Evolutionary conservation across 2,113 vertebrate genomes (phyloP), one percentile per base, ranked within the genome.

Genomic region (Rhagologus leucostigma): DNA sequence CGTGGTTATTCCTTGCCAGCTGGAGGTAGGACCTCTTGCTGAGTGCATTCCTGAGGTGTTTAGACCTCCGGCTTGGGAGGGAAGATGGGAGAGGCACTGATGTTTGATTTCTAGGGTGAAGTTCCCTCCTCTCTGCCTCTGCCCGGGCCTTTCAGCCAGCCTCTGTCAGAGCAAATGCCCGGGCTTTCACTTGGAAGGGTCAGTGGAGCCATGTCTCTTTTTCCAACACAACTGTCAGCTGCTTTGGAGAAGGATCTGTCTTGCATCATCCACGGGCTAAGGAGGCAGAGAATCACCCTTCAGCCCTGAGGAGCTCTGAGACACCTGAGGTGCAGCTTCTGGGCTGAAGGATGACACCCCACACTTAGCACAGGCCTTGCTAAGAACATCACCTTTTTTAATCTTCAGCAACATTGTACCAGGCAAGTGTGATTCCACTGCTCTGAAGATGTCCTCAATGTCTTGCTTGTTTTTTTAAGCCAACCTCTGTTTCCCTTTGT

Each of bases 401-500:
- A 65, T 73, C 52, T 41, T 67, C 68, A 63, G 16, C 57, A 35
- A 16, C 9, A 0, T 15, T 62, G 33, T 32, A 63, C 35, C 24
- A 47, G 56, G 69, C 73, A 42, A 20, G 13, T 68, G 64, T 44
- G 41, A 81, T 47, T 69, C 60, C 85, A 56, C 26, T 32, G 62
- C 49, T 23, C 68, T 73, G 67, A 87, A 92, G 90, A 60, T 5
- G 63, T 62, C 82, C 68, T 91, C 30, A 1, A 1, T 62, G 26
- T 44, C 83, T 90, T 79, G 35, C 86, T 95, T 94, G 87, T 2
- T 86, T 86, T 90, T 93, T 78, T 44, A 76, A 84, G 67, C 41
- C 70, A 92, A 57, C 53, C 85, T 89, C 90, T 60, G 13, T 49
- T 95, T 95, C 62, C 69, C 57, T 82, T 89, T 82, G 81, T 89